Evolutionary conservation across 2,888 invertebrate genomes (phyloP).

Genomic region (Ormyrus thymus): DNA sequence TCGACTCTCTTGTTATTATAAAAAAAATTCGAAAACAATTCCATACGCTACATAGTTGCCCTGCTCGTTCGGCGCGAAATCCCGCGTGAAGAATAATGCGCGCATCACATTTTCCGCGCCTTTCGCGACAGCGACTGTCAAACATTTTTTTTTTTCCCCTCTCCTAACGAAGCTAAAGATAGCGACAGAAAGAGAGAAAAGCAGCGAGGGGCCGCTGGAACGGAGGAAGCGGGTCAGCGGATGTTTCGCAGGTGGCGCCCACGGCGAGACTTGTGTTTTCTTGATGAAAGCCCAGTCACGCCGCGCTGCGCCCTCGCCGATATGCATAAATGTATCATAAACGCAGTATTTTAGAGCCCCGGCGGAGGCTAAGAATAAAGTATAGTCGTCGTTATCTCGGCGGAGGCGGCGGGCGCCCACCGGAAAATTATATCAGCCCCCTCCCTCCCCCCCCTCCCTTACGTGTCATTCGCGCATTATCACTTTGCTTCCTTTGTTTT

Average conservation of each 20-base stretch:
- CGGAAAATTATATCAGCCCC: conserved; percentile 44
- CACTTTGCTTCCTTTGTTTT: too few species aligned
- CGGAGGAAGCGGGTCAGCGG: conserved; percentile 38
- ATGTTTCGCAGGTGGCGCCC: conserved; percentile 35
- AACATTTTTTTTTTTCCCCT: too few species aligned
- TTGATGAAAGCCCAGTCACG: conserved; percentile 19
- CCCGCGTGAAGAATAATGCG: too few species aligned
- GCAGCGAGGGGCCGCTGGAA: background rate
- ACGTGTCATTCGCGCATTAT: background rate
- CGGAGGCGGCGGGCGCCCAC: background rate
- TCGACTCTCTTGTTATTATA: too few species aligned
- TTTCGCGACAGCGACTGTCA: too few species aligned
- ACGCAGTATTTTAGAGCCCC: conserved; percentile 24
- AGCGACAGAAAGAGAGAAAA: conserved; percentile 8
- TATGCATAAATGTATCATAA: conserved; percentile 45
- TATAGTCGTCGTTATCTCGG: conserved; percentile 16
- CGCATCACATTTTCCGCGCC: too few species aligned
- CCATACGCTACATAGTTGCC: too few species aligned
- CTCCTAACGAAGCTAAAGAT: background rate
- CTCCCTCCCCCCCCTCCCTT: too few species aligned
- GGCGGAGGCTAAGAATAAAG: conserved; percentile 2
- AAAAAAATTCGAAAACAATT: too few species aligned
- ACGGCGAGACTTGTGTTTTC: conserved; percentile 32
- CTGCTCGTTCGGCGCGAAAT: too few species aligned
- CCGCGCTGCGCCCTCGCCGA: conserved; percentile 1